Evolutionary conservation across 2,797 vertebrate species (phyloP).

Genomic region (Salmo trutta): DNA sequence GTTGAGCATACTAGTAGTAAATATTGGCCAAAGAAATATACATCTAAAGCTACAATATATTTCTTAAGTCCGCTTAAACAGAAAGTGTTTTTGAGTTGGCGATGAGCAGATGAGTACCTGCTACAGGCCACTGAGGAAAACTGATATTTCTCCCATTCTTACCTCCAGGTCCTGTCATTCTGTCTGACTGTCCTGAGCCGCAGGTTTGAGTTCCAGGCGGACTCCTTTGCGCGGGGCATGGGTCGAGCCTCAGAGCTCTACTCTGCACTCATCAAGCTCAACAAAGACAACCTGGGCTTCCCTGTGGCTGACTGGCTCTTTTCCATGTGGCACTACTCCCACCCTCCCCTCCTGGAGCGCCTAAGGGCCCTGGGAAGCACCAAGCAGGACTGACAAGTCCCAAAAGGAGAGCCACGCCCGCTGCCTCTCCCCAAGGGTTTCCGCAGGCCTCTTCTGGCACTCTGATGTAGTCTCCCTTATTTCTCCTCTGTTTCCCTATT

Average conservation of each 20-base stretch:
- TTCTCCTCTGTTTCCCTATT: constrained; percentile 4
- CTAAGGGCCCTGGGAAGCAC: constrained; percentile 87
- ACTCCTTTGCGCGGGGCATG: constrained; percentile 91
- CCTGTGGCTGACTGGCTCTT: constrained; percentile 98
- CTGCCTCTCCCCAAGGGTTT: constrained; percentile 56
- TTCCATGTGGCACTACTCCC: constrained; percentile 99
- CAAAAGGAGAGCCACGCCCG: constrained; percentile 52
- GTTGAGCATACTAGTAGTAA: no score
- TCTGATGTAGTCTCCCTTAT: constrained; percentile 52
- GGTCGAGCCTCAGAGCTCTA: constrained; percentile 95
- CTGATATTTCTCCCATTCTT: neutral
- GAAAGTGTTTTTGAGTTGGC: no score
- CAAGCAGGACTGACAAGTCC: constrained; percentile 88
- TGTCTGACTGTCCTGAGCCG: constrained; percentile 97
- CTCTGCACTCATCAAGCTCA: constrained; percentile 97
- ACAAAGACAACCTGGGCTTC: constrained; percentile 98
- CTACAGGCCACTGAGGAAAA: neutral
- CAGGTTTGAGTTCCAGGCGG: constrained; percentile 98
- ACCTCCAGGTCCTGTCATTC: constrained; percentile 89
- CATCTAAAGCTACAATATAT: no score
- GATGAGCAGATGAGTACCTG: neutral
- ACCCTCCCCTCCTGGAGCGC: constrained; percentile 96
- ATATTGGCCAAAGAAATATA: no score
- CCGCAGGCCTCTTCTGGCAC: constrained; percentile 63
- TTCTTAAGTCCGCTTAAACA: no score